phyloP scores from a whole-genome alignment of 2,113 vertebrate genomes.

The Gallinago media region DNA sequence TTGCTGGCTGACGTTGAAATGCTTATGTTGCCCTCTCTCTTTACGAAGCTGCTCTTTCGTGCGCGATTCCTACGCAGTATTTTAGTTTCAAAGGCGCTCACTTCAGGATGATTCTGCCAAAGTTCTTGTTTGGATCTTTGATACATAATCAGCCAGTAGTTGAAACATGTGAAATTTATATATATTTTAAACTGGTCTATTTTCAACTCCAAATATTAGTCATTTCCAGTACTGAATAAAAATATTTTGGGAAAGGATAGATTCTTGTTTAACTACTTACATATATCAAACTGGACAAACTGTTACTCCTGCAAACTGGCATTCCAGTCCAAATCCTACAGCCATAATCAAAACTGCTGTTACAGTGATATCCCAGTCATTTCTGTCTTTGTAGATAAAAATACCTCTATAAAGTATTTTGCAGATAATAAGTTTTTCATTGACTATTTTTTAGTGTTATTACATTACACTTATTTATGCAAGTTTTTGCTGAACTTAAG shows the following conservation, averaged over 20 bases:
- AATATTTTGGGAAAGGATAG: neutral
- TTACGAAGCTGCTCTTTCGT: neutral
- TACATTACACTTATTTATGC: neutral
- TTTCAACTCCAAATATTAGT: neutral
- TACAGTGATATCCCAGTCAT: neutral
- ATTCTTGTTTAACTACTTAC: neutral
- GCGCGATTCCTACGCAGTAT: neutral
- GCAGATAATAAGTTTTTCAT: neutral
- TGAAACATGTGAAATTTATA: neutral
- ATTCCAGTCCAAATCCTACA: neutral
- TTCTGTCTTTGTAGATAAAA: neutral
- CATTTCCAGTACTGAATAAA: neutral
- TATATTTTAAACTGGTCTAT: neutral
- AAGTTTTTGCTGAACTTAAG: neutral
- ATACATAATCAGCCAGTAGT: neutral
- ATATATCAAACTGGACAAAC: neutral
- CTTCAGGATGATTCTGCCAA: neutral
- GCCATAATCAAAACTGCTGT: neutral
- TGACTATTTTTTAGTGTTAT: neutral
- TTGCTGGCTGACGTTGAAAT: neutral
- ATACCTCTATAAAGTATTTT: neutral
- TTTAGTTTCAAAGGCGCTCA: neutral
- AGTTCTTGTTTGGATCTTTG: neutral
- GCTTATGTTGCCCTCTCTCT: neutral
- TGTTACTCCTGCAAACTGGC: neutral